Base-by-base conservation (phyloP, 2,113 vertebrate genomes). In the Cromileptes altivelis region DNA sequence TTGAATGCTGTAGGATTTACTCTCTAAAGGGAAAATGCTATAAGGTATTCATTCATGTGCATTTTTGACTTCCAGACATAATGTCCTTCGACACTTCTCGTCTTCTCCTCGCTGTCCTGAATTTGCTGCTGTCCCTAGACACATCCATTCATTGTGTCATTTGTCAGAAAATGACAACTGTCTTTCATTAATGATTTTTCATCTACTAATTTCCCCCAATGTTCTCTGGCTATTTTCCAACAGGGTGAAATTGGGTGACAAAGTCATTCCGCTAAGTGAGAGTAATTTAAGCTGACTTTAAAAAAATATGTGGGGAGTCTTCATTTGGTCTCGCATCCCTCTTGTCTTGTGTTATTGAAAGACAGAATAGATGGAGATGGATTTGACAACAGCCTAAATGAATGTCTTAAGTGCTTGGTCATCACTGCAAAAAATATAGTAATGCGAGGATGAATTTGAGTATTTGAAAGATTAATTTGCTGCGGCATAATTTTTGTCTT, bases 231-330 rank as follows among this genome's bases (percentile, higher is more conserved):
- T 25, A 58, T 53, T 84, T 76, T 82, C 82, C 90, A 82, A 21
- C 25, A 0, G 53, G 64, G 70, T 77, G 56, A 67, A 82, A 87
- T 67, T 65, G 78, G 61, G 72, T 11, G 68, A 78, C 78, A 70
- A 49, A 88, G 69, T 89, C 27, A 88, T 88, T 88, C 76, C 5
- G 47, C 73, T 75, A 85, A 91, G 80, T 88, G 80, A 84, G 62
- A 74, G 75, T 78, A 27, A 73, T 90, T 86, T 85, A 23, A 61
- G 15, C 53, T 17, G 78, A 74, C 77, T 60, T 50, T 2, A 75
- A 61, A 72, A 68, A 68, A 75, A 18, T 0, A 60, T 33, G 14
- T 42, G 14, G 30, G 17, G 30, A 25, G 6, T 75, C 17, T 50
- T 78, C 27, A 40, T 71, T 77, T 62, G 42, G 9, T 63, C 27